phyloP scores from a whole-genome alignment of 2,797 vertebrate species.

The Cyclura pinguis region DNA sequence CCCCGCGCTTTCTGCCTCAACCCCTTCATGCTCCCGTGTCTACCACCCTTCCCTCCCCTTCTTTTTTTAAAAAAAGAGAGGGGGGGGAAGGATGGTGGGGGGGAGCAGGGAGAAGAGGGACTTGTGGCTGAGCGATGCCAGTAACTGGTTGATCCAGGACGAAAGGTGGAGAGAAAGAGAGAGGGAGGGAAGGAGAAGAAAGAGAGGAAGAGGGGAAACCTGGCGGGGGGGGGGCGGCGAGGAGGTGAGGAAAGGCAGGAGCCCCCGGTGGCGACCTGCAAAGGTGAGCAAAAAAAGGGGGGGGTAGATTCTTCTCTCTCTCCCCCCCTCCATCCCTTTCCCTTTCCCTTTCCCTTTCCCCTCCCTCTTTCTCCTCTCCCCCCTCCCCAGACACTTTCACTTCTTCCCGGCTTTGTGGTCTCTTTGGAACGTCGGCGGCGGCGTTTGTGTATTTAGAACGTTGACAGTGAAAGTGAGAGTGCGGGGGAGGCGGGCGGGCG shows the following conservation, averaged over 20 bases:
- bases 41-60: slow-evolving; percentile 78
- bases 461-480: slow-evolving; percentile 58
- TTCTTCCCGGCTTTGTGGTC: background rate
- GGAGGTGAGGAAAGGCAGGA: slow-evolving; percentile 78
- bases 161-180: slow-evolving; percentile 64
- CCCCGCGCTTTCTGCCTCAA: slow-evolving; percentile 61
- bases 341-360: accelerated
- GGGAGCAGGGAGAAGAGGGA: slow-evolving; percentile 19
- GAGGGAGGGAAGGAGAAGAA: slow-evolving; percentile 75
- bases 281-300: slow-evolving; percentile 75
- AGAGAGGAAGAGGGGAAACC: slow-evolving; percentile 37
- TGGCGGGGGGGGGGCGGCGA: slow-evolving; percentile 62
- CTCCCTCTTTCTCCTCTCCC: background rate
- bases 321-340: accelerated
- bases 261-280: slow-evolving; percentile 78
- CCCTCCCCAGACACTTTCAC: accelerated
- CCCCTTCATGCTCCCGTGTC: slow-evolving; percentile 92
- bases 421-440: background rate
- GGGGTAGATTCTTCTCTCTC: background rate
- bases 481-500: background rate
- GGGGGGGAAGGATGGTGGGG: background rate
- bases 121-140: slow-evolving; percentile 67
- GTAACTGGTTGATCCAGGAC: slow-evolving; percentile 64
- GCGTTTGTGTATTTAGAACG: slow-evolving; percentile 56
- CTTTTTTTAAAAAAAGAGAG: slow-evolving; percentile 58